Conservation (phyloP, 2,888 invertebrate species). For the Perizoma affinitatum region DNA sequence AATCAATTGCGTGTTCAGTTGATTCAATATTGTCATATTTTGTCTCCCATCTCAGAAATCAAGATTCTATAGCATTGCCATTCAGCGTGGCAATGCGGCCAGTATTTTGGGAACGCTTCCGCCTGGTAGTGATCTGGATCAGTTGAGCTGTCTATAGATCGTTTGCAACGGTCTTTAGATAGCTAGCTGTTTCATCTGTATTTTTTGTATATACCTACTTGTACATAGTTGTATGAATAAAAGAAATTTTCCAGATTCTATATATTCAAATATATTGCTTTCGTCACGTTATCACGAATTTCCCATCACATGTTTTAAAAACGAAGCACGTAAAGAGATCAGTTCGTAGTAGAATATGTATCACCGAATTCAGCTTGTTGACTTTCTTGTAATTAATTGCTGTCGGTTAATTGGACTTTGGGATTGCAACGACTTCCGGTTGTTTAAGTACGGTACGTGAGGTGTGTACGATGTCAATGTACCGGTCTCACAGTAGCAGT, state of each 20-base stretch:
- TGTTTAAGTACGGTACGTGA: constrained; percentile 30
- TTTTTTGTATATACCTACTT: too few species aligned
- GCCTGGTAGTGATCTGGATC: too few species aligned
- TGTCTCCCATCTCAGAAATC: neutral
- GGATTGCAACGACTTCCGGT: constrained; percentile 30
- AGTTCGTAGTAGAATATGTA: constrained; percentile 52
- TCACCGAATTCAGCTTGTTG: constrained; percentile 62
- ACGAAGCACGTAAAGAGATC: constrained; percentile 67
- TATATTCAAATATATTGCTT: too few species aligned
- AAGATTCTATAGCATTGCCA: neutral
- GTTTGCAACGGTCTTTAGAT: too few species aligned
- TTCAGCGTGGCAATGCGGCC: too few species aligned
- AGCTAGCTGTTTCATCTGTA: too few species aligned
- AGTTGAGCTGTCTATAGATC: too few species aligned
- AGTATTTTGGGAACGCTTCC: too few species aligned
- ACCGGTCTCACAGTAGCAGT: constrained; percentile 9
- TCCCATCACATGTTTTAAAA: constrained; percentile 55
- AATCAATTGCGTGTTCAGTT: too few species aligned
- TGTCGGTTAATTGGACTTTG: constrained; percentile 49
- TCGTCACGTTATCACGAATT: constrained; percentile 53
- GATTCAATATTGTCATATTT: too few species aligned
- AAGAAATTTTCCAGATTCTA: too few species aligned
- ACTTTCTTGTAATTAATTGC: constrained; percentile 64
- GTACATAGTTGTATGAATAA: too few species aligned
- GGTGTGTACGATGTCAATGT: constrained; percentile 20